Evolutionary conservation across 2,797 vertebrate species (phyloP).

Genomic region (Melopsittacus undulatus): DNA sequence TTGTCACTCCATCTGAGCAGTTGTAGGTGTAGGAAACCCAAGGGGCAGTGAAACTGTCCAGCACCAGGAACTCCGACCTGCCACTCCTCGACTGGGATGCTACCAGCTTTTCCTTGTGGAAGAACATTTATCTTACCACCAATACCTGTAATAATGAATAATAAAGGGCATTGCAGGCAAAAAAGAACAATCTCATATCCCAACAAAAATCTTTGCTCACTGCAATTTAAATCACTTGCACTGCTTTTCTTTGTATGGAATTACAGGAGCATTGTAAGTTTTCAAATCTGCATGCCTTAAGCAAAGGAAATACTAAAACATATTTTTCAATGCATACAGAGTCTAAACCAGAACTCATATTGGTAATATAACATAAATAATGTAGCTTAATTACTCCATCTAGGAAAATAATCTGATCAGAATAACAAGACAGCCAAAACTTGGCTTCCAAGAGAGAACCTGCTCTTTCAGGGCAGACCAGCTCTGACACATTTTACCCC

Average conservation of each 20-base stretch:
- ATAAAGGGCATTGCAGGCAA: neutral
- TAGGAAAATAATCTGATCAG: neutral
- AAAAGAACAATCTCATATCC: neutral
- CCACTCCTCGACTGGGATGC: neutral
- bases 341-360: neutral
- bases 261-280: neutral
- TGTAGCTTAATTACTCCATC: neutral
- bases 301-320: neutral
- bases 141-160: neutral
- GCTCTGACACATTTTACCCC: neutral
- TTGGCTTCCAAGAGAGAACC: neutral
- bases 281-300: neutral
- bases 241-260: neutral
- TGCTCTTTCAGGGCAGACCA: neutral
- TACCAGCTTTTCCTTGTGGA: neutral
- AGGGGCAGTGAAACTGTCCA: neutral
- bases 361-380: neutral
- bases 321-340: neutral
- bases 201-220: neutral
- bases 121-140: neutral
- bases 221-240: neutral
- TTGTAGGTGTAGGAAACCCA: neutral
- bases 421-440: neutral
- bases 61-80: neutral
- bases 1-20: accelerated